Evolutionary conservation across 2,797 vertebrate genomes (phyloP), one percentile per base, ranked within the genome.

Genomic region (Myripristis jacobus): DNA sequence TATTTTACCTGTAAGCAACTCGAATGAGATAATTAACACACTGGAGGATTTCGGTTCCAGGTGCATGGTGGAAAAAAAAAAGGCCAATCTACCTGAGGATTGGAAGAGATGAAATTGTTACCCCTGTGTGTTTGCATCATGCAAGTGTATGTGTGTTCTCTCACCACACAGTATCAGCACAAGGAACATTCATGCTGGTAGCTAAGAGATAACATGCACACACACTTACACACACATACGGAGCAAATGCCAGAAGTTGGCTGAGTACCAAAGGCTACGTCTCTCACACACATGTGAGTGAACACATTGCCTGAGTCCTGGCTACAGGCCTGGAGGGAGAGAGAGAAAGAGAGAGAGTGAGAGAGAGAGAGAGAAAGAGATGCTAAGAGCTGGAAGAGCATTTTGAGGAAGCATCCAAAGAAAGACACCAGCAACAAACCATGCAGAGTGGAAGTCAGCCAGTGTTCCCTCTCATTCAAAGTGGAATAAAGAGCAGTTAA

Each of bases 121-220:
- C 29, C 29, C 21, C 13, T 34, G 43, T 47, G 50, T 64, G 34
- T 36, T 12, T 43, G 27, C 47, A 9, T 18, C 27, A 31, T 57
- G 21, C 31, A 36, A 51, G 50, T 73, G 51, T 62, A 8, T 74
- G 34, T 46, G 21, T 46, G 25, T 22, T 74, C 38, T 72, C 60
- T 80, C 73, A 80, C 48, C 60, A 58, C 59, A 51, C 25, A 43
- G 38, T 51, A 63, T 72, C 31, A 52, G 24, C 74, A 56, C n/a
- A 6, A 38, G 21, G 56, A 56, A 66, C 57, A 70, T 57, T 78
- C 54, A 59, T n/a, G 66, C 69, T 75, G 72, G 69, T 25, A 50
- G 51, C 61, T 41, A n/a, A 52, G 53, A 75, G 65, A 81, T 73
- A 63, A 80, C 60, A 41, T 31, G 55, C 36, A 65, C 24, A 53